phyloP scores from a whole-genome alignment of 2,888 invertebrate genomes.

The Nasonovia ribisnigri region DNA sequence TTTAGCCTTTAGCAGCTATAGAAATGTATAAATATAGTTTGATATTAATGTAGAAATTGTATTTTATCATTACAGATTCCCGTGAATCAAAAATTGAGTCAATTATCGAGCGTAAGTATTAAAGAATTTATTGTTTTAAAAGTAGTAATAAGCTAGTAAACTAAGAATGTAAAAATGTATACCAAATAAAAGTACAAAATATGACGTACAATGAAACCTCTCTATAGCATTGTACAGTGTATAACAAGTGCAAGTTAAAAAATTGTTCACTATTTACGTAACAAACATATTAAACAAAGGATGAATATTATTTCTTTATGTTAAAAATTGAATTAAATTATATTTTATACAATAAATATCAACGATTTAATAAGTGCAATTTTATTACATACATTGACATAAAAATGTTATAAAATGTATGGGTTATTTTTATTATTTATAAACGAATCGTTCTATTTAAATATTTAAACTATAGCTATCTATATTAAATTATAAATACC shows the following conservation, averaged over 20 bases:
- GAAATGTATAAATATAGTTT: background rate
- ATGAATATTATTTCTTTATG: background rate
- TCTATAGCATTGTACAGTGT: background rate
- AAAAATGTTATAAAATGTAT: no score
- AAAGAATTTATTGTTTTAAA: background rate
- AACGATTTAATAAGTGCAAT: no score
- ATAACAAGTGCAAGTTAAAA: background rate
- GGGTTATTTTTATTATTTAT: no score
- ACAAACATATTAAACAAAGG: background rate
- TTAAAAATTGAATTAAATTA: no score
- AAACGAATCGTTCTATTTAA: background rate
- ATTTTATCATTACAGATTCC: background rate
- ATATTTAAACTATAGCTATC: background rate
- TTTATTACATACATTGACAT: no score
- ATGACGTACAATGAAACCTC: background rate
- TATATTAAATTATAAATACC: background rate
- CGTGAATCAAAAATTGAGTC: background rate
- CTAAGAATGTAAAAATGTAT: background rate
- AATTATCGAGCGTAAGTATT: background rate
- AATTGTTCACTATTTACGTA: background rate
- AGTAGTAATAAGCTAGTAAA: background rate
- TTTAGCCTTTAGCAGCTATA: background rate
- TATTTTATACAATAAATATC: no score
- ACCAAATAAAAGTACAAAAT: no score
- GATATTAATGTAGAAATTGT: background rate